These are phyloP conservation scores for Epinephelus coioides DNA, from an alignment of 2,797 vertebrate genomes.

Conservation along the genomic window DNA sequence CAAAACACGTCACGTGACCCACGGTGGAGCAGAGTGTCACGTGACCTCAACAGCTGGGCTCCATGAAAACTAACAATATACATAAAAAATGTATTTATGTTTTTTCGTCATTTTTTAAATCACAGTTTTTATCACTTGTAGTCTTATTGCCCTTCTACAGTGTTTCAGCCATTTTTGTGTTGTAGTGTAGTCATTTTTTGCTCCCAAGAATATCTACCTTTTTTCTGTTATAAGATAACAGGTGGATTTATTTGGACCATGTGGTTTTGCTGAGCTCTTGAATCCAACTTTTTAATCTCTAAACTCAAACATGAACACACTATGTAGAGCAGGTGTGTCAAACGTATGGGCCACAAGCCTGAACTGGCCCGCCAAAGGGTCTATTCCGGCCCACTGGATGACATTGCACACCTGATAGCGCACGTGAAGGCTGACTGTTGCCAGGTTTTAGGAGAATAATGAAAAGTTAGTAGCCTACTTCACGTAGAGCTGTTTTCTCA, in stretches of 20 bases:
- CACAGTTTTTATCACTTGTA: no score
- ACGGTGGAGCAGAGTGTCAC: slow-evolving; percentile 49
- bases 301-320: background rate
- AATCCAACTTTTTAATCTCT: background rate
- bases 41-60: slow-evolving; percentile 65
- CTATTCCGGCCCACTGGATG: no score
- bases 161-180: background rate
- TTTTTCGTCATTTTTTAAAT: no score
- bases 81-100: background rate
- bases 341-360: no score
- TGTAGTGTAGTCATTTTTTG: background rate
- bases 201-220: background rate
- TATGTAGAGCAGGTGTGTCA: no score
- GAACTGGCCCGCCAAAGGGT: no score
- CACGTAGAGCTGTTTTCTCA: no score
- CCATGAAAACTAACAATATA: background rate
- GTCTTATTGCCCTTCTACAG: no score
- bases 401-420: no score
- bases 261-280: background rate
- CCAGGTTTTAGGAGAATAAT: no score
- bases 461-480: no score
- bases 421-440: no score
- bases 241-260: background rate
- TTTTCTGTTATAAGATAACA: background rate
- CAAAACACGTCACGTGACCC: slow-evolving; percentile 82